Base-by-base conservation (phyloP, 37 sponge, comb jelly and placozoan species). In the Haliclona indistincta region DNA sequence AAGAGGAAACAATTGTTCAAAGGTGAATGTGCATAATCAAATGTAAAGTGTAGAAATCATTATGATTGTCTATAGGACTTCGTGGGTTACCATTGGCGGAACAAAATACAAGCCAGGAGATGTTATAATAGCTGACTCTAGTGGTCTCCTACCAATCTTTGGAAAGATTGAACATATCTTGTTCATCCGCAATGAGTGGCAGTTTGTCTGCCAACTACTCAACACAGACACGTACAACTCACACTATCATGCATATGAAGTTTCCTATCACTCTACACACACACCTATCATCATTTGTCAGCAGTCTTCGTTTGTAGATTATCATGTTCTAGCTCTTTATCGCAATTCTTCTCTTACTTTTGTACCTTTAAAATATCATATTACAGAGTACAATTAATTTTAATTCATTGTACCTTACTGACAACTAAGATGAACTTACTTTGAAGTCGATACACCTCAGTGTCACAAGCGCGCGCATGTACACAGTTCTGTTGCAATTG, bases 371-470 rank as follows among this genome's bases (percentile, higher is more conserved):
- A 58, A 58, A 58, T 58, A 58, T 58, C 60, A 58, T n/a, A 25
- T 58, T 11, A 58, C n/a, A 25, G 60, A 58, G n/a, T 25, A 58
- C n/a, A 58, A 25, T 58, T 58, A 58, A 58, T 6, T 58, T 25
- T 58, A 58, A 58, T 7, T n/a, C n/a, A 25, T 20, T 58, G 22
- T 47, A 47, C 49, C 8, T 20, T 58, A n/a, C 11, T n/a, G 60
- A 58, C 25, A 58, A 58, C n/a, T n/a, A n/a, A n/a, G n/a, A n/a
- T n/a, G n/a, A n/a, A n/a, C n/a, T n/a, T n/a, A n/a, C n/a, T n/a
- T n/a, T n/a, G n/a, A n/a, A n/a, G n/a, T n/a, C n/a, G n/a, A n/a
- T n/a, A n/a, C n/a, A n/a, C n/a, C n/a, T n/a, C n/a, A n/a, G n/a
- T n/a, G n/a, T n/a, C n/a, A n/a, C n/a, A n/a, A n/a, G n/a, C n/a